Evolutionary conservation across 2,113 vertebrate species (phyloP), one percentile per base, ranked within the genome.

Genomic region (Chaetura pelagica): DNA sequence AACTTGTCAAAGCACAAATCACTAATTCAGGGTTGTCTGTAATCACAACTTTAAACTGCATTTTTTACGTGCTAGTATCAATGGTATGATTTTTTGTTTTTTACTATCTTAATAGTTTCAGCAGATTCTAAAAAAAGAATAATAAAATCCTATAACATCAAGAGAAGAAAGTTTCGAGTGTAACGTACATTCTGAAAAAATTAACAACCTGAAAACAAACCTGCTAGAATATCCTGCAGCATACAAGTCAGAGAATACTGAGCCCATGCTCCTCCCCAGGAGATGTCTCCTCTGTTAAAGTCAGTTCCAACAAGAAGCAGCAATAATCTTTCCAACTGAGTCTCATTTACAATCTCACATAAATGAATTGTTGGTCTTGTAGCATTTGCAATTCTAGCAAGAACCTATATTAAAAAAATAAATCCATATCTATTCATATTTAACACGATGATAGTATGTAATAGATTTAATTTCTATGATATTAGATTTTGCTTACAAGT

Each of bases 201-300:
- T 21, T 48, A 48, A 63, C 4, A 4, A 90, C 38, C 16, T 67
- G 62, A 76, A 94, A 86, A 90, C 98, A 76, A 97, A 99, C 99
- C 99, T 99, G 99, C 98, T 89, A 99, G 97, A 95, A 99, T 99
- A 97, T 99, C 99, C 97, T 99, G 99, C 17, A 99, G 98, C 99
- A 99, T 99, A 86, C 99, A 99, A 19, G 99, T 99, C 95, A 99
- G 98, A 57, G 99, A 99, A 97, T 99, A 99, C 63, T 99, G 99
- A 78, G 99, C 99, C 99, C 99, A 99, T 38, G 99, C 99, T 48
- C 99, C 99, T 24, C 99, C 99, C 99, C 99, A 99, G 66, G 99
- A 99, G 97, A 99, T 99, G 97, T 99, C 99, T 83, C 99, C 99
- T 72, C 99, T 98, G 94, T 99, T 99, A 78, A 99, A 99, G 96